Percentiles rank a stretch among this genome's conserved stretches.
Evolutionary conservation across 2,888 invertebrate genomes (phyloP).

Genomic region (Poecilobothrus nobilitatus): DNA sequence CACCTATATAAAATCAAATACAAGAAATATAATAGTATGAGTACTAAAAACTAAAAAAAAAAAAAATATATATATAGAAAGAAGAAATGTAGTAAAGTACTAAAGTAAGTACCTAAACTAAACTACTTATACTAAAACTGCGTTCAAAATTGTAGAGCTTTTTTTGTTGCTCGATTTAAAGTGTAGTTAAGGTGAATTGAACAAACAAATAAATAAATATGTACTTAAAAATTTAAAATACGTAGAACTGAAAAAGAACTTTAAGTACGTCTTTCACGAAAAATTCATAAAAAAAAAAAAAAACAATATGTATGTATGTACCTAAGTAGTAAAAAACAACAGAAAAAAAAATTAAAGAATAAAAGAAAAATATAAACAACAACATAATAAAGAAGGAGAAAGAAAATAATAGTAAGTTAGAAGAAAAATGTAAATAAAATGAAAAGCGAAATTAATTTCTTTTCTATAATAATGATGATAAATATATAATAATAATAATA

Average conservation of each 20-base stretch:
- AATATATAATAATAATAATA: not conserved
- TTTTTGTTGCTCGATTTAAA: not conserved
- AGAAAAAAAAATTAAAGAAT: not conserved
- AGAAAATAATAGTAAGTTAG: not conserved
- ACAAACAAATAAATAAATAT: too few species aligned
- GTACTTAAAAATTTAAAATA: too few species aligned
- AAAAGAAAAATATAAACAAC: not conserved
- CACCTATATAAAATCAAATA: too few species aligned
- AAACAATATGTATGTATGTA: not conserved
- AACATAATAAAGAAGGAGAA: not conserved
- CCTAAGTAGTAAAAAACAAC: not conserved
- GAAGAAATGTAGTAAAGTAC: too few species aligned
- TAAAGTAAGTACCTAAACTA: too few species aligned
- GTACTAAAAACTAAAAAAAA: too few species aligned
- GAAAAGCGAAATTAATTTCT: slow-evolving; percentile 6
- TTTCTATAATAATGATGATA: not conserved
- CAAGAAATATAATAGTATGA: too few species aligned
- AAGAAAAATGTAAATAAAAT: not conserved
- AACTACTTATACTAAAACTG: too few species aligned
- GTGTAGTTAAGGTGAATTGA: too few species aligned
- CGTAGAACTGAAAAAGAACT: not conserved
- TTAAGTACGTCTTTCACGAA: not conserved
- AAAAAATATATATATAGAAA: too few species aligned
- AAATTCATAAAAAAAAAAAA: not conserved
- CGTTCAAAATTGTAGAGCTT: not conserved